Conservation (phyloP, 2,888 invertebrate species). For the Protophormia terraenovae region DNA sequence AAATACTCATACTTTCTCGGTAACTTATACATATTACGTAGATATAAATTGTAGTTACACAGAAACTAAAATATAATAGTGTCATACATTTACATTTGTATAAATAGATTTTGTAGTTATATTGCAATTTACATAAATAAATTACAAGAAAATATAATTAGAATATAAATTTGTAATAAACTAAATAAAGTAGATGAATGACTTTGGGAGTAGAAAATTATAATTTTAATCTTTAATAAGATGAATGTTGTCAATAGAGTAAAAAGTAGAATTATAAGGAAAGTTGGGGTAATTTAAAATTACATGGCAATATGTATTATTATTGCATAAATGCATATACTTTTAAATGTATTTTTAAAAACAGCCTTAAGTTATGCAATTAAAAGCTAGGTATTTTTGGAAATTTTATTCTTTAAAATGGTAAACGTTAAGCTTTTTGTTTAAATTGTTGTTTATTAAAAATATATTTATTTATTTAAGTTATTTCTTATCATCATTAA, state of each 20-base stretch:
- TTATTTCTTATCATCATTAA: too few relatives aligned
- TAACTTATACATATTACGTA: too few relatives aligned
- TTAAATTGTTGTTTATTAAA: too few relatives aligned
- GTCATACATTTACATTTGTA: not conserved
- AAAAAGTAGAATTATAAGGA: too few relatives aligned
- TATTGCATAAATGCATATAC: too few relatives aligned
- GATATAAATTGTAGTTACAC: not conserved
- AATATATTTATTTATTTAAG: too few relatives aligned
- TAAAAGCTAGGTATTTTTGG: too few relatives aligned
- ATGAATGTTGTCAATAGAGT: not conserved
- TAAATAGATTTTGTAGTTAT: not conserved
- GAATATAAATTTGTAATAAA: not conserved
- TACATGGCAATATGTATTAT: too few relatives aligned
- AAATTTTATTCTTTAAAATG: too few relatives aligned
- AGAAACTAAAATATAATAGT: not conserved
- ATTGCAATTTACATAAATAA: not conserved
- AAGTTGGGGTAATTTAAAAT: too few relatives aligned
- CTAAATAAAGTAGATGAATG: too few relatives aligned
- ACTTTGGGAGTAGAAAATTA: not conserved
- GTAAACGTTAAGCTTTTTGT: too few relatives aligned
- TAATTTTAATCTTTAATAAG: not conserved
- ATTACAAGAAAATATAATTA: slow-evolving; percentile 8
- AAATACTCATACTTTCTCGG: not conserved
- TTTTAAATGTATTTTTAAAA: not conserved
- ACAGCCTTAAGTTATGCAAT: not conserved